phyloP scores from a whole-genome alignment of 2,888 invertebrate genomes.

The Andricus curvator region DNA sequence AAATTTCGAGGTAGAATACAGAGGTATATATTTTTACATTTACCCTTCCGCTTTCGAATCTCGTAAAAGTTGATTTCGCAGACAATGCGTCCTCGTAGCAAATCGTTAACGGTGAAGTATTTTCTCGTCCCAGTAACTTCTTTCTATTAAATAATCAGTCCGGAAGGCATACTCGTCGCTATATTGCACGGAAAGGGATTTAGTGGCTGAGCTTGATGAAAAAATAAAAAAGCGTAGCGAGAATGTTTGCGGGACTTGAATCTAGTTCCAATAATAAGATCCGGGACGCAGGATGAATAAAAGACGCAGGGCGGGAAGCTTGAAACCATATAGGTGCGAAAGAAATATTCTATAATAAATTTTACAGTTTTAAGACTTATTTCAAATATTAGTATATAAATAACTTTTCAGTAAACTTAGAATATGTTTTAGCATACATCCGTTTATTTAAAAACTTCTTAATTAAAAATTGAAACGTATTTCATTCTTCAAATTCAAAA shows the following conservation, averaged over 20 bases:
- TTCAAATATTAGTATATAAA: neutral
- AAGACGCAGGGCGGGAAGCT: neutral
- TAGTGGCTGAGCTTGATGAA: slow-evolving; percentile 18
- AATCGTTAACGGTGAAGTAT: slow-evolving; percentile 36
- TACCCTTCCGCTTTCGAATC: neutral
- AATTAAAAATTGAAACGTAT: too few relatives aligned
- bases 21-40: neutral
- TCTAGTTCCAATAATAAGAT: slow-evolving; percentile 40
- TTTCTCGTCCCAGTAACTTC: slow-evolving; percentile 6
- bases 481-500: too few relatives aligned
- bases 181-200: slow-evolving; percentile 14
- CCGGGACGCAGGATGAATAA: slow-evolving; percentile 9
- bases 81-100: slow-evolving; percentile 19
- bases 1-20: neutral
- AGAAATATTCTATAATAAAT: neutral
- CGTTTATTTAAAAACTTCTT: too few relatives aligned
- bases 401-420: neutral
- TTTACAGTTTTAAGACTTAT: neutral
- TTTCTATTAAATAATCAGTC: slow-evolving; percentile 37
- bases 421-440: too few relatives aligned
- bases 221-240: slow-evolving; percentile 17
- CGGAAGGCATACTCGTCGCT: neutral
- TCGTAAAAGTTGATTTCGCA: slow-evolving; percentile 30
- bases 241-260: slow-evolving; percentile 32
- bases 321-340: neutral